phyloP scores from a whole-genome alignment of 2,797 vertebrate species.

The Scomberomorus guttatus region DNA sequence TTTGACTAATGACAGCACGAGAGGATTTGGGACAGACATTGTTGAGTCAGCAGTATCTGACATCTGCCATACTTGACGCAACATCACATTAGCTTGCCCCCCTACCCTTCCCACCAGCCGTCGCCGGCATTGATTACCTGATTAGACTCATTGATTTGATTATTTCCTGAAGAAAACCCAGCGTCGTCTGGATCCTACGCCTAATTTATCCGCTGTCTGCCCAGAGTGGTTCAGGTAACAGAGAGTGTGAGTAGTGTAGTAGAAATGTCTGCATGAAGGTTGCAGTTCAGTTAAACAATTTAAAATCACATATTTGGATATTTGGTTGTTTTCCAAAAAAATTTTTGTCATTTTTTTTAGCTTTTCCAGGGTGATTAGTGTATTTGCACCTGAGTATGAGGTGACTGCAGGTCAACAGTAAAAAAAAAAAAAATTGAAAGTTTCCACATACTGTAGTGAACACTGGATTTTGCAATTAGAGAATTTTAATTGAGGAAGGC shows the following conservation, averaged over 20 bases:
- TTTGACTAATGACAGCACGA: constrained; percentile 75
- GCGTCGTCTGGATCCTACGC: constrained; percentile 68
- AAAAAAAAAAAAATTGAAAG: neutral
- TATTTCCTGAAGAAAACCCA: constrained; percentile 84
- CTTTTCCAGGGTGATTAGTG: constrained; percentile 1
- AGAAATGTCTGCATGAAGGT: neutral
- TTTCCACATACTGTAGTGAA: neutral
- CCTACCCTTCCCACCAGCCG: constrained; percentile 44
- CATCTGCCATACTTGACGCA: constrained; percentile 73
- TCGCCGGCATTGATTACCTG: constrained; percentile 82
- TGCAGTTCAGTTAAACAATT: constrained; percentile 7
- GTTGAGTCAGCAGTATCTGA: constrained; percentile 80
- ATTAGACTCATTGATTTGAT: constrained; percentile 87
- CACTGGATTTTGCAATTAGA: constrained; percentile 32
- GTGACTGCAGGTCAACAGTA: neutral
- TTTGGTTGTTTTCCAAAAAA: neutral
- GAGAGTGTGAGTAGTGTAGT: constrained; percentile 23
- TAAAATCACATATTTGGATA: neutral
- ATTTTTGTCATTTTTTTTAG: neutral
- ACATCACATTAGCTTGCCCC: constrained; percentile 64
- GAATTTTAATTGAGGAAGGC: constrained; percentile 38
- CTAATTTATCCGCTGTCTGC: constrained; percentile 71
- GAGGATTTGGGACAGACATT: constrained; percentile 75
- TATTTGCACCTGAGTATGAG: neutral
- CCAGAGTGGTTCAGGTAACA: constrained; percentile 48